These are phyloP conservation scores for Heliconius melpomene DNA, from an alignment of 1,140 invertebrate genomes.

Conservation along the genomic window DNA sequence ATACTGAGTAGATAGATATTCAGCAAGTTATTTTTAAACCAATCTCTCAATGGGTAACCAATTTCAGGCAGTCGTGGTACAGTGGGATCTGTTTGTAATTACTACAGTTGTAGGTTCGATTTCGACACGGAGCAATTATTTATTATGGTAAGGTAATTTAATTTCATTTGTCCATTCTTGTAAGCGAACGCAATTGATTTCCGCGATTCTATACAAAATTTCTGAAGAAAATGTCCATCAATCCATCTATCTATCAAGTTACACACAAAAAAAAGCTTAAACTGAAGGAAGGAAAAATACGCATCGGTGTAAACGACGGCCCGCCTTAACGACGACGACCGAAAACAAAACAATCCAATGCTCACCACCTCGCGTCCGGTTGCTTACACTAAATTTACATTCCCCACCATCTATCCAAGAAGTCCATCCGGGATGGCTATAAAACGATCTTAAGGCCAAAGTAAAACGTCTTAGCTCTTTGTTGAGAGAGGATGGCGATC, in stretches of 20 bases:
- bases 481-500: conserved; percentile 52
- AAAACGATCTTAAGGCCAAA: conserved; percentile 76
- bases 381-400: conserved; percentile 78
- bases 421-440: conserved; percentile 77
- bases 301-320: conserved; percentile 47
- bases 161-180: too few relatives aligned
- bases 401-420: conserved; percentile 75
- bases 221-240: too few relatives aligned
- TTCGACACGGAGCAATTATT: too few relatives aligned
- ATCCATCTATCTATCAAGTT: too few relatives aligned
- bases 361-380: conserved; percentile 75
- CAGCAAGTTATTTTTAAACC: background rate
- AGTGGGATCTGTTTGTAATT: too few relatives aligned
- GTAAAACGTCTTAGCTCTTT: conserved; percentile 70
- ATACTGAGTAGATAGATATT: background rate
- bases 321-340: conserved; percentile 55
- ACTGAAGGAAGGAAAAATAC: conserved; percentile 11
- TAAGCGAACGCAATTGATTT: too few relatives aligned
- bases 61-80: too few relatives aligned
- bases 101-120: too few relatives aligned
- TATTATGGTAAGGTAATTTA: too few relatives aligned
- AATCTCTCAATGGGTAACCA: too few relatives aligned
- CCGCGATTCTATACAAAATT: too few relatives aligned
- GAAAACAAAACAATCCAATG: conserved; percentile 78
- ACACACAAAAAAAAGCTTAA: background rate